These are phyloP conservation scores for Passer montanus DNA, from an alignment of 2,113 vertebrate genomes.

Conservation along the genomic window DNA sequence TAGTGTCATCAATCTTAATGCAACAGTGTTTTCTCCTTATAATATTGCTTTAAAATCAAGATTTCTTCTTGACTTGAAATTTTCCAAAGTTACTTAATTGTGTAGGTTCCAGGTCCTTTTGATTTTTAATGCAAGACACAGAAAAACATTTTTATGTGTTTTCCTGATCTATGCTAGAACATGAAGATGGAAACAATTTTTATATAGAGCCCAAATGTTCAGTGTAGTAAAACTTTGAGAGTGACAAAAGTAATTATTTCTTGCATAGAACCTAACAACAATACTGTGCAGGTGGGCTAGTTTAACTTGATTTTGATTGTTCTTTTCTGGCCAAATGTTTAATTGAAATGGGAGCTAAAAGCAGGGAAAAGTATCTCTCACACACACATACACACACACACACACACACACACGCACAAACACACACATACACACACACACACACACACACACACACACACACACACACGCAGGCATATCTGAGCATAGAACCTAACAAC, in stretches of 20 bases:
- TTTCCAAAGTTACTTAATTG: not conserved
- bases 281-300: not conserved
- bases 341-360: not conserved
- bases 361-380: not conserved
- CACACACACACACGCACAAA: accelerated
- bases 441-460: too few relatives aligned
- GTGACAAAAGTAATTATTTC: not conserved
- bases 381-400: too few relatives aligned
- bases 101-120: not conserved
- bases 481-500: not conserved
- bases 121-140: not conserved
- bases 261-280: not conserved
- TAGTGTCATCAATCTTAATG: not conserved
- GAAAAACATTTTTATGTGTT: not conserved
- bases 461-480: too few relatives aligned
- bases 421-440: too few relatives aligned
- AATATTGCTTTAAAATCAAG: not conserved
- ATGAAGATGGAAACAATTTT: not conserved
- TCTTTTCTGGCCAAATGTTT: not conserved
- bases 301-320: not conserved
- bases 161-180: not conserved
- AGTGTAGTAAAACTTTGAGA: not conserved
- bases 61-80: not conserved
- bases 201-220: not conserved
- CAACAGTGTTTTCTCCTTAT: not conserved